These are phyloP conservation scores for Fragum fragum DNA, from an alignment of 2,888 invertebrate genomes.

Conservation along the genomic window DNA sequence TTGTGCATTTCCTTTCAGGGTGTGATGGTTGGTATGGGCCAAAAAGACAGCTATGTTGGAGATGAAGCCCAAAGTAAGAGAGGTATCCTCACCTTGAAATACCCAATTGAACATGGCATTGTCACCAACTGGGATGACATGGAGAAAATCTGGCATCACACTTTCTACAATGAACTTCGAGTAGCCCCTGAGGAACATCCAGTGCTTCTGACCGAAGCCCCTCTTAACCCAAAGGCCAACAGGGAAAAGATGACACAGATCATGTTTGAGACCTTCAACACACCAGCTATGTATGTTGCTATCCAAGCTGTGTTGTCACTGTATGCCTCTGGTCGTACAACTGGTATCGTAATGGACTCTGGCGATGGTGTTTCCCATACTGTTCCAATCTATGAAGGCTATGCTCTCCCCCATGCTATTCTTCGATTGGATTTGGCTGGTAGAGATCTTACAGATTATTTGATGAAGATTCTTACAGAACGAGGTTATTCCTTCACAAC, in stretches of 20 bases:
- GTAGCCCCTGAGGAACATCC: not conserved
- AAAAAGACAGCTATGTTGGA: not conserved
- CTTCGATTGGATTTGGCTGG: constrained; percentile 73
- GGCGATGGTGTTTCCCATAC: constrained; percentile 96
- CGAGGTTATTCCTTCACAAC: constrained; percentile 87
- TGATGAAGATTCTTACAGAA: constrained; percentile 88
- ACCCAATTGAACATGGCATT: not conserved
- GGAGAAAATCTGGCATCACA: constrained; percentile 6
- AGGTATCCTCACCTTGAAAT: constrained; percentile 3
- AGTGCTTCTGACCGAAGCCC: not conserved
- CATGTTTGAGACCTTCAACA: constrained; percentile 1
- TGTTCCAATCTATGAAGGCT: constrained; percentile 91
- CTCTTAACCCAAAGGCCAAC: not conserved
- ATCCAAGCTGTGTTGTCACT: not conserved
- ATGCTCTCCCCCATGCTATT: constrained; percentile 87
- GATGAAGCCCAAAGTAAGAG: constrained; percentile 3
- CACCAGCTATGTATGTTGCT: not conserved
- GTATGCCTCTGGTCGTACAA: not conserved
- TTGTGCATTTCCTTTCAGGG: too few species aligned
- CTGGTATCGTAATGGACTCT: not conserved
- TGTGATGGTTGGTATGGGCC: constrained; percentile 1
- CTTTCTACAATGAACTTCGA: constrained; percentile 1
- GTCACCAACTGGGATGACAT: constrained; percentile 3
- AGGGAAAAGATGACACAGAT: not conserved
- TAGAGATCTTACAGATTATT: constrained; percentile 83